Percentiles rank a stretch among this genome's conserved stretches.
Evolutionary conservation across 2,888 invertebrate genomes (phyloP).

Genomic region (Drosophila mayaguana): DNA sequence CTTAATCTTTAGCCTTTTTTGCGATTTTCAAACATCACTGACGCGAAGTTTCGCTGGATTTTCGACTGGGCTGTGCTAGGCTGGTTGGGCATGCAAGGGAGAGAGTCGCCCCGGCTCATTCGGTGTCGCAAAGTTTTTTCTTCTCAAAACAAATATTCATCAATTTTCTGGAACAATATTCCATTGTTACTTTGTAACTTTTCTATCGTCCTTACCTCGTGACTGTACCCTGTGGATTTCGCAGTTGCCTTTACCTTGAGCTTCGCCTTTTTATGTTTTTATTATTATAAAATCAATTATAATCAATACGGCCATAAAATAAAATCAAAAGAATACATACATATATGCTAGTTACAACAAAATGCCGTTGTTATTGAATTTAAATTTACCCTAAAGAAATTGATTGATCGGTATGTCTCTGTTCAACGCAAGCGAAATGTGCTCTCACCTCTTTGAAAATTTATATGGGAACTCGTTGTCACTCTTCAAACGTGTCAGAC

Average conservation of each 20-base stretch:
- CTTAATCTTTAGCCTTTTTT: background rate
- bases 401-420: too few species aligned
- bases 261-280: slow-evolving; percentile 30
- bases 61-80: background rate
- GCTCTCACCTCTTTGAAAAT: too few species aligned
- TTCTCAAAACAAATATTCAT: slow-evolving; percentile 37
- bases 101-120: slow-evolving; percentile 5
- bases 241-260: background rate
- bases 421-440: too few species aligned
- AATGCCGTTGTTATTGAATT: too few species aligned
- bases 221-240: slow-evolving; percentile 21
- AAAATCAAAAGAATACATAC: too few species aligned
- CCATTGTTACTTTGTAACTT: slow-evolving; percentile 34
- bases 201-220: background rate
- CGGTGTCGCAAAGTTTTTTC: slow-evolving; percentile 39
- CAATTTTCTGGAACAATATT: slow-evolving; percentile 33
- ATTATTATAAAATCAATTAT: slow-evolving; percentile 43
- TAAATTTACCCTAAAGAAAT: too few species aligned
- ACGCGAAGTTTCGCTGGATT: background rate
- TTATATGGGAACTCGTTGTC: too few species aligned
- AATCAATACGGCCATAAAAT: too few species aligned
- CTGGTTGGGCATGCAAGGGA: too few species aligned
- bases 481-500: too few species aligned
- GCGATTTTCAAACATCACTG: background rate
- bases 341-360: too few species aligned